Evolutionary conservation across 2,888 invertebrate species (phyloP).

Genomic region (Eurytoma adleriae): DNA sequence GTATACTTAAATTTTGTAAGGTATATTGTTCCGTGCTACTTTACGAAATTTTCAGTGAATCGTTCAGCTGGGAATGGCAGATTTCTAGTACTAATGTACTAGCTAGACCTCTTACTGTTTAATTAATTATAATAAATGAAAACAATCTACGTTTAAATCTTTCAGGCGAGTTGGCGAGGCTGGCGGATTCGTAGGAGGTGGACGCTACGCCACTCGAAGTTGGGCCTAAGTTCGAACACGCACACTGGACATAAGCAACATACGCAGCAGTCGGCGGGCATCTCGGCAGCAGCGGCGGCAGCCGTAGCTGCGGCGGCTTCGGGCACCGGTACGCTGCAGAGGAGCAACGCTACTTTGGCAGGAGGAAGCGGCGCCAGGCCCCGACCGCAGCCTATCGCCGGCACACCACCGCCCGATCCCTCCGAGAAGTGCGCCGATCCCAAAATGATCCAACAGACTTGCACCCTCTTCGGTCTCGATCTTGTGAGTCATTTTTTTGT

Average conservation of each 20-base stretch:
- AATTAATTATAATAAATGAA: too few relatives aligned
- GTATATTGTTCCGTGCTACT: too few relatives aligned
- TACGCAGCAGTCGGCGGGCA: conserved; percentile 18
- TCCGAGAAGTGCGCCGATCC: conserved; percentile 89
- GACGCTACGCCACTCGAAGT: conserved; percentile 76
- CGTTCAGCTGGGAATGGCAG: too few relatives aligned
- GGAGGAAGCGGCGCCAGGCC: conserved; percentile 79
- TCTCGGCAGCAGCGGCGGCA: not conserved
- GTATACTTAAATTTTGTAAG: too few relatives aligned
- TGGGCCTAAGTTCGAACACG: conserved; percentile 55
- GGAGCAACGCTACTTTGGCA: conserved; percentile 68
- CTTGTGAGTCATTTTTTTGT: conserved; percentile 79
- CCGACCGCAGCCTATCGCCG: conserved; percentile 92
- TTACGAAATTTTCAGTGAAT: too few relatives aligned
- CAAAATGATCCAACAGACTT: conserved; percentile 92
- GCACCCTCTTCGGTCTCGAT: conserved; percentile 92
- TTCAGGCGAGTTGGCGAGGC: conserved; percentile 88
- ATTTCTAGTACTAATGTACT: too few relatives aligned
- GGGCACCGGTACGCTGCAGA: conserved; percentile 64
- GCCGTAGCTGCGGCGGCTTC: not conserved
- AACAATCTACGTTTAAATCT: too few relatives aligned
- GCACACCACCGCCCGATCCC: conserved; percentile 90
- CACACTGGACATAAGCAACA: conserved; percentile 69
- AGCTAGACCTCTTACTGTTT: not conserved
- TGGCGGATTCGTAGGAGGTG: conserved; percentile 84